Evolutionary conservation across 30 jellyfish, hydroid and myxozoan genomes (phyloP).

Genomic region (Pseudorhiza aurosa): DNA sequence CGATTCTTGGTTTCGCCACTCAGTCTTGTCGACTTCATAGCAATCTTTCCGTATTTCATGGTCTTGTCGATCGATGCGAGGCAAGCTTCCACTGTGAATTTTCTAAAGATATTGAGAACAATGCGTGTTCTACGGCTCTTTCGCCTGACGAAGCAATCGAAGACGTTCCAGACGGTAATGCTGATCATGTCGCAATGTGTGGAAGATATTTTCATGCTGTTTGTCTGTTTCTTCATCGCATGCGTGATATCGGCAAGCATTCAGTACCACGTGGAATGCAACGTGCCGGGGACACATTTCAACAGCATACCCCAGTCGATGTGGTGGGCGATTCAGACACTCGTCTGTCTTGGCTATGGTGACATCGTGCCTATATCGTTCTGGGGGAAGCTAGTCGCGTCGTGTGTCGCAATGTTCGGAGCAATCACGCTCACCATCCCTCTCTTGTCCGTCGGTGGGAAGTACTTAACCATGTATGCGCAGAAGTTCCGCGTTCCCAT

Average conservation of each 20-base stretch:
- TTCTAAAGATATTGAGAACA: constrained; percentile 63
- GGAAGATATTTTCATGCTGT: constrained; percentile 58
- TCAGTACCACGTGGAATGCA: constrained; percentile 75
- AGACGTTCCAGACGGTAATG: constrained; percentile 61
- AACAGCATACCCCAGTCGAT: constrained; percentile 88
- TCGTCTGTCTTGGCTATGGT: constrained; percentile 92
- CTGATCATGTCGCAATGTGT: constrained; percentile 70
- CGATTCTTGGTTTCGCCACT: constrained; percentile 48
- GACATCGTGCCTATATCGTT: constrained; percentile 85
- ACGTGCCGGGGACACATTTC: constrained; percentile 35
- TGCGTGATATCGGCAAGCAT: constrained; percentile 69
- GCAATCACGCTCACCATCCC: constrained; percentile 92
- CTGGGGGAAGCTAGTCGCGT: constrained; percentile 67
- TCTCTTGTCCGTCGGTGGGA: constrained; percentile 83
- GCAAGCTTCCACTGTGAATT: constrained; percentile 27
- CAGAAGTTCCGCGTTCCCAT: constrained; percentile 54
- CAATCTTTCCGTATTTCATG: constrained; percentile 75
- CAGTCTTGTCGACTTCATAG: constrained; percentile 68
- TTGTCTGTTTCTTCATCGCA: constrained; percentile 74
- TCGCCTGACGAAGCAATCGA: constrained; percentile 74
- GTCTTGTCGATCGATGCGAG: constrained; percentile 32
- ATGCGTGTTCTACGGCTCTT: constrained; percentile 80
- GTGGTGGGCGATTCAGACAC: constrained; percentile 97
- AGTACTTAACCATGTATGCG: constrained; percentile 69
- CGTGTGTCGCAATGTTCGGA: constrained; percentile 86